phyloP scores from a whole-genome alignment of 1,140 invertebrate species.

The Dendrolimus kikuchii region DNA sequence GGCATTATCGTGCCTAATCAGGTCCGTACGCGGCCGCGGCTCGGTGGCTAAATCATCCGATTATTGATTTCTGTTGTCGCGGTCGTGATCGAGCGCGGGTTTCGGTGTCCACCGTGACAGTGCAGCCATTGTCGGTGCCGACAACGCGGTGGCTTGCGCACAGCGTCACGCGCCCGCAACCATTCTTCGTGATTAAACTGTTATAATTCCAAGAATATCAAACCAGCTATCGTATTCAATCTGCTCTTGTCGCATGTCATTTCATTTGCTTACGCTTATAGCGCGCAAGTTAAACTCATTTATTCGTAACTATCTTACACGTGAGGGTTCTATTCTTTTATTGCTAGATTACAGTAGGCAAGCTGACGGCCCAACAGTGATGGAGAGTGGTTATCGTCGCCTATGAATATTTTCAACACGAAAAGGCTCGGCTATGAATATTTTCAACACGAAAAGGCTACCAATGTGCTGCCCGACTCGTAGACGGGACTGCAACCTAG shows the following conservation, averaged over 20 bases:
- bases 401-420: no score
- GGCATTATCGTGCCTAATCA: conserved; percentile 66
- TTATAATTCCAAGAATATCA: conserved; percentile 68
- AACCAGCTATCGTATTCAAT: conserved; percentile 57
- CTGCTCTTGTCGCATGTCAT: conserved; percentile 37
- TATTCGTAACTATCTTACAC: no score
- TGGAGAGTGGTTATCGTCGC: no score
- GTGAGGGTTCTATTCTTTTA: no score
- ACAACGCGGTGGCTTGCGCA: conserved; percentile 20
- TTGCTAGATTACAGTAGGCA: no score
- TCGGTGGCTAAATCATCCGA: conserved; percentile 69
- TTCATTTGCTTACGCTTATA: conserved; percentile 23
- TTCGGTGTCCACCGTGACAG: conserved; percentile 60
- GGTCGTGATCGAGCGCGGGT: conserved; percentile 62
- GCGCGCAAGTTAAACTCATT: no score
- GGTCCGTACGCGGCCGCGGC: conserved; percentile 67
- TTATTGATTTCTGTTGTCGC: conserved; percentile 71
- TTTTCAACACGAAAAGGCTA: no score
- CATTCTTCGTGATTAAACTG: conserved; percentile 64
- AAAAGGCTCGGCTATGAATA: no score
- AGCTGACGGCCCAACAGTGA: no score
- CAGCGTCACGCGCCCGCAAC: conserved; percentile 45
- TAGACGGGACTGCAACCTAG: no score
- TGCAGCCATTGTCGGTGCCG: conserved; percentile 53
- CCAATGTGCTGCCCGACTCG: no score